Conservation (phyloP, 2,888 invertebrate species). For the Biston stratarius region DNA sequence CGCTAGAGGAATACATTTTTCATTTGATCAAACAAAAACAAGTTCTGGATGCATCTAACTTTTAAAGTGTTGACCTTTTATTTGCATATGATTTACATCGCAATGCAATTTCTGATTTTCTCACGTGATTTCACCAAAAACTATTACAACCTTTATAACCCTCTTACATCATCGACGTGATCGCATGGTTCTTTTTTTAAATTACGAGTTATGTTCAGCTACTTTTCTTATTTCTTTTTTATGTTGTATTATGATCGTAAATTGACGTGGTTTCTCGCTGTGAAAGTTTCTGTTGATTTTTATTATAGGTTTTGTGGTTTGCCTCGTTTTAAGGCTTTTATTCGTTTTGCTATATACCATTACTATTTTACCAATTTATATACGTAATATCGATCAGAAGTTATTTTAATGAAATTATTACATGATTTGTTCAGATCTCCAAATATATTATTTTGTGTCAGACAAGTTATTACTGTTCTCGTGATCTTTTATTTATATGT, state of each 20-base stretch:
- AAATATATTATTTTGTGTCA: too few species aligned
- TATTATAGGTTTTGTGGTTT: constrained; percentile 29
- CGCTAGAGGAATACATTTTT: constrained; percentile 9
- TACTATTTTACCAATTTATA: not conserved
- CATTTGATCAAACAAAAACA: constrained; percentile 29
- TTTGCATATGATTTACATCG: constrained; percentile 20
- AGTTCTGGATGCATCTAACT: not conserved
- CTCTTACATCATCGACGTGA: constrained; percentile 29
- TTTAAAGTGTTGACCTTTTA: constrained; percentile 13
- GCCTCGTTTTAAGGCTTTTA: constrained; percentile 11
- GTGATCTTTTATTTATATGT: too few species aligned
- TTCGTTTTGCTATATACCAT: not conserved
- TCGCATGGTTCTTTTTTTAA: constrained; percentile 15
- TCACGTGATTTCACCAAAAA: constrained; percentile 24
- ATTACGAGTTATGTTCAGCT: constrained; percentile 18
- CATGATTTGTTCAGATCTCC: not conserved
- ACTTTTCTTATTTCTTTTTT: constrained; percentile 24
- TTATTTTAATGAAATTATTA: not conserved
- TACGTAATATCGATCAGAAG: not conserved
- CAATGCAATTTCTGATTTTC: constrained; percentile 15
- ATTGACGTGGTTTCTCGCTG: constrained; percentile 33
- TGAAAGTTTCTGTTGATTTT: constrained; percentile 28
- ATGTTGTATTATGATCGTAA: constrained; percentile 30
- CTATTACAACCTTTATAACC: constrained; percentile 17
- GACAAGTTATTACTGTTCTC: too few species aligned